phyloP scores from a whole-genome alignment of 2,797 vertebrate genomes.

The Triplophysa yarkandensis region DNA sequence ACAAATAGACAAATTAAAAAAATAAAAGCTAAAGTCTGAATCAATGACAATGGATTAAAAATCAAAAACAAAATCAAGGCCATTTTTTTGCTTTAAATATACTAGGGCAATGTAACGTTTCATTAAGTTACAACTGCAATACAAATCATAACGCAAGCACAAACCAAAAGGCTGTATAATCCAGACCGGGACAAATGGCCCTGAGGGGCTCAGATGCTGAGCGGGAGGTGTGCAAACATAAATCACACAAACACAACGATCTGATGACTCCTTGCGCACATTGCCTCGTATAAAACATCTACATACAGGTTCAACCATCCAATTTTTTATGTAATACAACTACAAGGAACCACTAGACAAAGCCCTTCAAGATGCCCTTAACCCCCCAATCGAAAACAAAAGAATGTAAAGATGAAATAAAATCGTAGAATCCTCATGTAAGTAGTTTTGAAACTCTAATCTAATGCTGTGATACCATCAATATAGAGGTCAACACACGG shows the following conservation, averaged over 20 bases:
- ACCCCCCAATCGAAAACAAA: neutral
- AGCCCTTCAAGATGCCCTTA: neutral
- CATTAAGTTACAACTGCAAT: neutral
- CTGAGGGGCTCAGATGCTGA: no score
- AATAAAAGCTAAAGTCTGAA: no score
- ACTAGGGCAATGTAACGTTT: neutral
- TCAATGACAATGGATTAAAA: neutral
- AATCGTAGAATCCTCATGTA: neutral
- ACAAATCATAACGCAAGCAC: neutral
- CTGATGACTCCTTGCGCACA: neutral
- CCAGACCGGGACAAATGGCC: neutral
- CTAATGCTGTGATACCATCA: neutral
- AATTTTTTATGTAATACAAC: conserved; percentile 32
- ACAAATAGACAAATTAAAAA: neutral
- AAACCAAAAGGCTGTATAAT: neutral
- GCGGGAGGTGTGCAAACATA: neutral
- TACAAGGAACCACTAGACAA: neutral
- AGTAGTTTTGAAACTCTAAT: neutral
- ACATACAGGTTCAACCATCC: neutral
- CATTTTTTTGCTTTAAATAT: neutral
- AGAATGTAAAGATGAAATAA: neutral
- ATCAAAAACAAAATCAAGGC: neutral
- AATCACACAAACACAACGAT: neutral
- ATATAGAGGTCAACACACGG: neutral
- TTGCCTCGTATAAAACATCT: neutral